These are phyloP conservation scores for Imbricaverruca yamaguchii DNA, from an alignment of 2,888 invertebrate genomes.

Conservation along the genomic window DNA sequence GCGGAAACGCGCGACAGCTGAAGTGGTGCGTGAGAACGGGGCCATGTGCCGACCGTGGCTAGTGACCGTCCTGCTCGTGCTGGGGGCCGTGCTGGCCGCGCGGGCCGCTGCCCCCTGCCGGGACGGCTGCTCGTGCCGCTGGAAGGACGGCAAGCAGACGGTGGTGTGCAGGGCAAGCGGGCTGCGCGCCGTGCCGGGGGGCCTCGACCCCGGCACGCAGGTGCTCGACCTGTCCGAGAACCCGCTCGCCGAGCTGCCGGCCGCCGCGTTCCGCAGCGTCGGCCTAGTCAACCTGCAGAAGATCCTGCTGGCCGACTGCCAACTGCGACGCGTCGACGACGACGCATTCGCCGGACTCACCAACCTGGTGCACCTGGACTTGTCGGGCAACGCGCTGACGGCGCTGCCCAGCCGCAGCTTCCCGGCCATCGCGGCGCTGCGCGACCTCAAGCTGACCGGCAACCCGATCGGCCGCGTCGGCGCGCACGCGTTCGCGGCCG, in stretches of 20 bases:
- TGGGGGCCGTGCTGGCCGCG: no score
- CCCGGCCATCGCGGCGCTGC: conserved; percentile 65
- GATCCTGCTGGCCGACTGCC: conserved; percentile 72
- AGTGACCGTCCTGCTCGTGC: no score
- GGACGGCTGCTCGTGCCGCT: conserved; percentile 70
- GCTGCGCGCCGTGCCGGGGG: conserved; percentile 73
- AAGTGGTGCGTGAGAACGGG: no score
- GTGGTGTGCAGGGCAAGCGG: conserved; percentile 79
- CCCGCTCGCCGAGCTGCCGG: conserved; percentile 51
- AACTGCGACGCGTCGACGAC: conserved; percentile 74
- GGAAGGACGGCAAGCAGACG: conserved; percentile 79
- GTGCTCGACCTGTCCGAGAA: conserved; percentile 84
- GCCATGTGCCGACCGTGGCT: no score
- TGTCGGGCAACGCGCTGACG: conserved; percentile 70
- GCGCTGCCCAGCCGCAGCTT: conserved; percentile 71
- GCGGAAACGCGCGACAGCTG: no score
- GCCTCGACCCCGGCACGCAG: conserved; percentile 79
- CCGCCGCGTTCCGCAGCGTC: conserved; percentile 70
- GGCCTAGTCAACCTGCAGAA: conserved; percentile 79
- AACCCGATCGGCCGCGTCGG: conserved; percentile 63
- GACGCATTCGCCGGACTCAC: conserved; percentile 77
- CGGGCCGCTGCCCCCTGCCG: conserved; percentile 34
- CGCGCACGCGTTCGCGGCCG: conserved; percentile 53
- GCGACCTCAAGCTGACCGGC: conserved; percentile 69
- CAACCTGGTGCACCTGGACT: conserved; percentile 81